phyloP scores from a whole-genome alignment of 2,113 vertebrate genomes.

The Heterotis niloticus region DNA sequence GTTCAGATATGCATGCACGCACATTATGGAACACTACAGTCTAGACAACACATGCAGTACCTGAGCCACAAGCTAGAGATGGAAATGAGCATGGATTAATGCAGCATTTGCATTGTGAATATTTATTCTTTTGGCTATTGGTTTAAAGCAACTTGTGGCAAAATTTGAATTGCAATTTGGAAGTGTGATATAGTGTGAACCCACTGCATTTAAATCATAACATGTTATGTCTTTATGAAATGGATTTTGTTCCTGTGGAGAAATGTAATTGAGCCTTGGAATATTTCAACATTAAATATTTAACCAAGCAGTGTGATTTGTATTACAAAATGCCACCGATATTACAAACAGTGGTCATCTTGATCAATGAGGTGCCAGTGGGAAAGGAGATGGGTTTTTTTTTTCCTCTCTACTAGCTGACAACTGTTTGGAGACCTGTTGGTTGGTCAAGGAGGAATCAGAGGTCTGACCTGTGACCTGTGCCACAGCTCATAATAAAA shows the following conservation, averaged over 20 bases:
- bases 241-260: conserved; percentile 14
- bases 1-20: no score
- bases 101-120: neutral
- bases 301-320: neutral
- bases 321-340: neutral
- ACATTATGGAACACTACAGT: neutral
- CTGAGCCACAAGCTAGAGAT: no score
- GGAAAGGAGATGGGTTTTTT: no score
- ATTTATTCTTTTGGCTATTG: neutral
- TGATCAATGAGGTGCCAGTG: neutral
- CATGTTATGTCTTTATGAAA: conserved; percentile 6
- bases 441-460: no score
- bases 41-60: neutral
- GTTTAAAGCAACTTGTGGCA: neutral
- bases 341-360: neutral
- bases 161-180: neutral
- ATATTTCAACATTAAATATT: neutral
- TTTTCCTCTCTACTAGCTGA: no score
- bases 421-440: no score
- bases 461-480: no score
- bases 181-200: neutral
- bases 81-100: no score
- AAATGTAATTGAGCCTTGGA: conserved; percentile 1
- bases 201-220: conserved; percentile 9
- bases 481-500: no score